These are phyloP conservation scores for Rhinoraja longicauda DNA, from an alignment of 2,797 vertebrate genomes.

Conservation along the genomic window DNA sequence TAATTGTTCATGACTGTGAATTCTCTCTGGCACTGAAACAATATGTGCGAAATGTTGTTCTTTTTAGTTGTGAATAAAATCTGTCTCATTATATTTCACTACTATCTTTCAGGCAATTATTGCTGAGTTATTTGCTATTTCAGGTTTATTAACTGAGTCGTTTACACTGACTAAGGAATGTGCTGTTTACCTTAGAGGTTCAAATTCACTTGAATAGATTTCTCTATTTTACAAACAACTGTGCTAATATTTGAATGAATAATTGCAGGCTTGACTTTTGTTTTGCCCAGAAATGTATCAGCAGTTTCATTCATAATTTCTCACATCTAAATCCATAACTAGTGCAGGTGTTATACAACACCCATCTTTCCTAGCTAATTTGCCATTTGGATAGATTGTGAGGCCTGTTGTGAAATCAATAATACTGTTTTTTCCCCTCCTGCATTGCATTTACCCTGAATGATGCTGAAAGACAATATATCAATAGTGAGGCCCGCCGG, in stretches of 20 bases:
- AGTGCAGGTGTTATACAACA: neutral
- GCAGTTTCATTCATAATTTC: neutral
- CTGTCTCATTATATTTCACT: neutral
- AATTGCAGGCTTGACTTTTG: neutral
- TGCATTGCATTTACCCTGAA: neutral
- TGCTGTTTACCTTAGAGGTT: no score
- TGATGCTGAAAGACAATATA: neutral
- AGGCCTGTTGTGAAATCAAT: neutral
- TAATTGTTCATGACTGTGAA: no score
- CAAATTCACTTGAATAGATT: neutral
- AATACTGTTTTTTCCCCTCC: neutral
- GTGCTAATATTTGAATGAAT: neutral
- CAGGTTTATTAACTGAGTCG: neutral
- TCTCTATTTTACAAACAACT: neutral
- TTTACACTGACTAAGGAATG: neutral
- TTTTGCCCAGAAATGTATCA: neutral
- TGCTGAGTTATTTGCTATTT: slow-evolving; percentile 1
- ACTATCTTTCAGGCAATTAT: neutral
- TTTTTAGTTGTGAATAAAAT: neutral
- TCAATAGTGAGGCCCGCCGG: no score
- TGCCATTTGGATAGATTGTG: no score
- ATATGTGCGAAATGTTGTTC: no score
- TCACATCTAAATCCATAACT: neutral
- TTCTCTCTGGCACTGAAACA: no score
- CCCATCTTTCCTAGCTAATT: neutral